A percentile compares a stretch with the other conserved stretches of the same genome.
Conservation (phyloP, 2,888 invertebrate genomes). For the Phortica magna region DNA sequence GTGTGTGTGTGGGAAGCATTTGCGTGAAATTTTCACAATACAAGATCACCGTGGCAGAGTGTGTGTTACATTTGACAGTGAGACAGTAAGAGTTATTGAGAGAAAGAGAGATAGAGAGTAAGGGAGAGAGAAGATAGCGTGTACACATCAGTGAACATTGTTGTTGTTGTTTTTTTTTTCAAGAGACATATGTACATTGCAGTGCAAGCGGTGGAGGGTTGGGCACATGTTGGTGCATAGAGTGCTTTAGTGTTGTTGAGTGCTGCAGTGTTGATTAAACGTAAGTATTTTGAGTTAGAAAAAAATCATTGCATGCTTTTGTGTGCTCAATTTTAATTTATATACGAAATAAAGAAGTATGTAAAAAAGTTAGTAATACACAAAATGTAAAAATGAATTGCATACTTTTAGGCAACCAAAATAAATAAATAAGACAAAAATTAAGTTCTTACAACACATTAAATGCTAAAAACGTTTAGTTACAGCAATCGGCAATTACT, state of each 20-base stretch:
- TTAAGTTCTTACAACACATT: slow-evolving; percentile 3
- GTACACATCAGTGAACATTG: too few species aligned
- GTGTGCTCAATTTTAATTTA: neutral
- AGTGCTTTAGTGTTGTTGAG: too few species aligned
- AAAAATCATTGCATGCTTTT: neutral
- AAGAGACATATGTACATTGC: too few species aligned
- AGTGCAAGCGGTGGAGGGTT: too few species aligned
- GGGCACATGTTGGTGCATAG: too few species aligned
- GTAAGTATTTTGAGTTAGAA: neutral
- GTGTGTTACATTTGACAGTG: slow-evolving; percentile 17
- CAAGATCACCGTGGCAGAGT: slow-evolving; percentile 23
- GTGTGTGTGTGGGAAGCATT: neutral
- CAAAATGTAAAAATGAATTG: slow-evolving; percentile 6
- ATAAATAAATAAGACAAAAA: slow-evolving; percentile 1
- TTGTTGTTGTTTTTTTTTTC: too few species aligned
- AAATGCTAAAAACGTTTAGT: slow-evolving; percentile 6
- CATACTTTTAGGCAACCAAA: slow-evolving; percentile 11
- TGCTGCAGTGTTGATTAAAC: too few species aligned
- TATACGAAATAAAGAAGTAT: too few species aligned
- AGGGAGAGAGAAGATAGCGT: neutral
- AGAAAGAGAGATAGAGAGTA: slow-evolving; percentile 37
- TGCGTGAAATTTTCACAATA: slow-evolving; percentile 9
- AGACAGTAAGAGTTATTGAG: slow-evolving; percentile 39
- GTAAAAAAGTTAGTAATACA: neutral
- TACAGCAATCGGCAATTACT: neutral